Conservation (phyloP, 2,797 vertebrate genomes). For the Rousettus madagascariensis region DNA sequence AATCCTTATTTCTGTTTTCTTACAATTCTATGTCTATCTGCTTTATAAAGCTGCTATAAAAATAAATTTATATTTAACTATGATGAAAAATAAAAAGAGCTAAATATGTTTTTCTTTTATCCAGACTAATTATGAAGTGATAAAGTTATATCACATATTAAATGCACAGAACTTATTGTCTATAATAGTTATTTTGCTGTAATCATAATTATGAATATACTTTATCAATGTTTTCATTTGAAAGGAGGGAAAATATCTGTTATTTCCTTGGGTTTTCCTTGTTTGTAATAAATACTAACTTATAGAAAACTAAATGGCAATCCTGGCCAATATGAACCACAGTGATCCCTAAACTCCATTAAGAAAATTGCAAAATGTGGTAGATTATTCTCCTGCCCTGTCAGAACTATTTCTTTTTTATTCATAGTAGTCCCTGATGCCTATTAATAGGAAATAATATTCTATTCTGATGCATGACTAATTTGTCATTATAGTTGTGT, state of each 20-base stretch:
- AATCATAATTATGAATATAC: neutral
- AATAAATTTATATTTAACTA: slow-evolving; percentile 21
- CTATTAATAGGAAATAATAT: neutral
- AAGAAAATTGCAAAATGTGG: neutral
- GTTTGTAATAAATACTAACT: neutral
- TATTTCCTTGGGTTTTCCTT: neutral
- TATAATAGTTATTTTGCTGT: neutral
- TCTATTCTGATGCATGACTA: neutral
- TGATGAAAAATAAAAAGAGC: neutral
- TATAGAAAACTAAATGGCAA: neutral
- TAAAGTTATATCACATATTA: neutral
- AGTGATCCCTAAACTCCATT: neutral
- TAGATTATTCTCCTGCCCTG: neutral
- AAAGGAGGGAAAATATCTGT: neutral
- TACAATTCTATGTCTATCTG: neutral
- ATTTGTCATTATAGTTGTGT: neutral
- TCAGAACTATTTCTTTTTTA: neutral
- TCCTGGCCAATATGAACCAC: neutral
- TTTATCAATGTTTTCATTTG: neutral
- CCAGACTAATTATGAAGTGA: neutral
- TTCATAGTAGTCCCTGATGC: neutral
- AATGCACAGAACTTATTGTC: neutral
- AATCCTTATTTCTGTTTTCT: neutral
- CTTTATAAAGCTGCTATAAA: neutral
- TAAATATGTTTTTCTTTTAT: neutral